Percentiles rank a stretch among this genome's conserved stretches.
These are phyloP conservation scores for Gnathonemus longibarbis DNA, from an alignment of 2,113 vertebrate genomes.

Conservation along the genomic window DNA sequence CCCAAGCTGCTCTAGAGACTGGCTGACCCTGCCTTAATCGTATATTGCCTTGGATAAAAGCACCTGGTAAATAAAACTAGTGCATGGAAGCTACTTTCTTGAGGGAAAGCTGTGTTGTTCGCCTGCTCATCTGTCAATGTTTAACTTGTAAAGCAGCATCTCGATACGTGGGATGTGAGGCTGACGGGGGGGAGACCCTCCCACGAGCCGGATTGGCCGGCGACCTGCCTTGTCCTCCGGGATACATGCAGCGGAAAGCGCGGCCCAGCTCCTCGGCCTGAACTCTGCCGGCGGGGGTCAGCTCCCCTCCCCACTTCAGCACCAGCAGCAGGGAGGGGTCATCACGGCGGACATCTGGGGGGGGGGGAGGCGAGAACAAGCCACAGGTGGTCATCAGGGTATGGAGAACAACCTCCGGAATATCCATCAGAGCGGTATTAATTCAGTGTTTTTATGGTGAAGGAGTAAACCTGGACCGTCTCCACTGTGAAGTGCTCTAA, in stretches of 20 bases:
- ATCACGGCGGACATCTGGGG: slow-evolving; percentile 69
- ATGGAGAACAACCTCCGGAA: background rate
- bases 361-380: slow-evolving; percentile 20
- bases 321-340: slow-evolving; percentile 80
- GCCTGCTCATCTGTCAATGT: background rate
- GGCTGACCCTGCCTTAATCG: background rate
- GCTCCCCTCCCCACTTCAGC: slow-evolving; percentile 83
- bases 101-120: background rate
- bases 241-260: slow-evolving; percentile 86
- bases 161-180: background rate
- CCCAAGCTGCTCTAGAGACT: background rate
- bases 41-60: background rate
- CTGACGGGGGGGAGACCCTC: background rate
- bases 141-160: background rate
- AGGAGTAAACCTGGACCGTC: background rate
- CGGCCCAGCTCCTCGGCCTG: slow-evolving; percentile 84
- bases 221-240: slow-evolving; percentile 78
- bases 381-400: slow-evolving; percentile 3
- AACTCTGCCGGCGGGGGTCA: slow-evolving; percentile 81
- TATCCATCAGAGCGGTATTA: background rate
- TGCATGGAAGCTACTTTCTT: background rate
- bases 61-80: background rate
- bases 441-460: background rate
- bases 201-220: background rate
- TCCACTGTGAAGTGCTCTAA: background rate